These are phyloP conservation scores for Bathynomus jamesi DNA, from an alignment of 1,140 invertebrate species.

Conservation along the genomic window DNA sequence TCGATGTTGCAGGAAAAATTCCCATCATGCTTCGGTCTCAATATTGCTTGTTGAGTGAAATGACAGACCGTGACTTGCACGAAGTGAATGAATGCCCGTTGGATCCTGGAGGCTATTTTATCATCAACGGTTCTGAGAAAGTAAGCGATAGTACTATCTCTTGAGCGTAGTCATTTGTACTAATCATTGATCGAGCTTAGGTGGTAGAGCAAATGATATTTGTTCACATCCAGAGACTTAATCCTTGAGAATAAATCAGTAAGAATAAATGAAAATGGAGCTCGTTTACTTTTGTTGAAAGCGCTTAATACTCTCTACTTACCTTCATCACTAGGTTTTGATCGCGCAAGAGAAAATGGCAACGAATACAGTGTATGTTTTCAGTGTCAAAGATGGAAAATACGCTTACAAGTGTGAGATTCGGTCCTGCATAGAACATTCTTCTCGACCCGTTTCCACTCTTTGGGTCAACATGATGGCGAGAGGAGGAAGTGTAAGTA, in stretches of 20 bases:
- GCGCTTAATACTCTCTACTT: conserved; percentile 2
- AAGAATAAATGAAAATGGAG: too few species aligned
- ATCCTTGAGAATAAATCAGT: too few species aligned
- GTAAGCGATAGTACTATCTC: conserved; percentile 45
- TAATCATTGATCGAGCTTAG: too few species aligned
- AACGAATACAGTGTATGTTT: conserved; percentile 98
- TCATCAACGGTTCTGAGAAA: conserved; percentile 94
- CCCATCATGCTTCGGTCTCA: conserved; percentile 98
- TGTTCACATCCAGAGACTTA: too few species aligned
- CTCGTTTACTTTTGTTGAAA: neutral
- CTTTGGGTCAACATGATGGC: conserved; percentile 99
- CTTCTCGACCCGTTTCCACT: conserved; percentile 85
- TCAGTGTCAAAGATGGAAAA: conserved; percentile 96
- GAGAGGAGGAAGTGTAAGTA: conserved; percentile 59
- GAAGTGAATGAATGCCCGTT: conserved; percentile 98
- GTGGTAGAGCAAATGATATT: too few species aligned
- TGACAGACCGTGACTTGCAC: conserved; percentile 95
- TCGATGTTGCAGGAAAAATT: conserved; percentile 62
- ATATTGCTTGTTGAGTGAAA: conserved; percentile 84
- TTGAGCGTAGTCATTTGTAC: too few species aligned
- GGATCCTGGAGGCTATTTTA: conserved; percentile 95
- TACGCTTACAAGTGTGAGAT: conserved; percentile 97
- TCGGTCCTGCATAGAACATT: conserved; percentile 89
- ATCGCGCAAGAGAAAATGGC: conserved; percentile 99
- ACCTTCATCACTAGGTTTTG: conserved; percentile 52